Evolutionary conservation across 2,113 vertebrate species (phyloP).

Genomic region (Phalacrocorax brasilianus): DNA sequence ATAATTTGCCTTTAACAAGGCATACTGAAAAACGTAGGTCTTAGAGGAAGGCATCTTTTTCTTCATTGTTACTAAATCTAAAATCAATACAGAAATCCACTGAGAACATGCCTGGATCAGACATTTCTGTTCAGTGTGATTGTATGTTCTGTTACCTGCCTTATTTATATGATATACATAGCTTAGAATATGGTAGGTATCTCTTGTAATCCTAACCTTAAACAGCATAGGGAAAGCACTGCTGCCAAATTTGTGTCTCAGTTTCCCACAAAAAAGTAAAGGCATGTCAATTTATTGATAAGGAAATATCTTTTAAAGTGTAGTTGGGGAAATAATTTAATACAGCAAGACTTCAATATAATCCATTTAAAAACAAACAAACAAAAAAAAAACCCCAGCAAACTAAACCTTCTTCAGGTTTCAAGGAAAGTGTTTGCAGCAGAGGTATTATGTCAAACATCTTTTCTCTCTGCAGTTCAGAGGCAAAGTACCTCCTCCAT

Average conservation of each 20-base stretch:
- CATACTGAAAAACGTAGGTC: background rate
- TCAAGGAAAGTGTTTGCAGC: background rate
- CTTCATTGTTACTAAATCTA: background rate
- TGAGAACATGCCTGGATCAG: background rate
- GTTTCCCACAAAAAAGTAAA: background rate
- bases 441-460: slow-evolving; percentile 61
- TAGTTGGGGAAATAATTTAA: background rate
- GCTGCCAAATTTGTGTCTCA: background rate
- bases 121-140: background rate
- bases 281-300: background rate
- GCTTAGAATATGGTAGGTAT: background rate
- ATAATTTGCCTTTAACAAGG: background rate
- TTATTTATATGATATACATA: background rate
- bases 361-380: background rate
- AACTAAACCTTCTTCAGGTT: background rate
- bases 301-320: background rate
- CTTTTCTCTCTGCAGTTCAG: slow-evolving; percentile 74
- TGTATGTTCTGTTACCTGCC: background rate
- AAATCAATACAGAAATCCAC: background rate
- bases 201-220: background rate
- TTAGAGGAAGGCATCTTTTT: background rate
- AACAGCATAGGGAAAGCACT: background rate
- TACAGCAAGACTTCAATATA: background rate
- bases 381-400: background rate
- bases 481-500: slow-evolving; percentile 76